These are phyloP conservation scores for Ostrea denselamellosa DNA, from an alignment of 1,140 invertebrate genomes.

Conservation along the genomic window DNA sequence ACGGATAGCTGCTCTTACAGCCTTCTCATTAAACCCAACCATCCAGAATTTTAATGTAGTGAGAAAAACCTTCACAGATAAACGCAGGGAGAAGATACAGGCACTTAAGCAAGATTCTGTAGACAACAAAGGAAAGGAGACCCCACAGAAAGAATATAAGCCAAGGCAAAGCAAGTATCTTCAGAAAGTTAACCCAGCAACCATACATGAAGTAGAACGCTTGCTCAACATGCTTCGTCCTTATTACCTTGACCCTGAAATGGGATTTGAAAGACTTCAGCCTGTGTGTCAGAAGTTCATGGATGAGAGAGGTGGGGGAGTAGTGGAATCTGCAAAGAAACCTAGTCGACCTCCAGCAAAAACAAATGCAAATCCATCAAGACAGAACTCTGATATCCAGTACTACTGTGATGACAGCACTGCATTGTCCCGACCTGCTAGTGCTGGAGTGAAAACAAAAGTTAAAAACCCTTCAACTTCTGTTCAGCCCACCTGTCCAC, in stretches of 20 bases:
- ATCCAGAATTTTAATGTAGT: constrained; percentile 60
- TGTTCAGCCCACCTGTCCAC: neutral
- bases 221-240: constrained; percentile 68
- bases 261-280: constrained; percentile 56
- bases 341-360: constrained; percentile 15
- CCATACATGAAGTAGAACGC: constrained; percentile 69
- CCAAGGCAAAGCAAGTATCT: constrained; percentile 56
- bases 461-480: neutral
- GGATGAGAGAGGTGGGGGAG: constrained; percentile 52
- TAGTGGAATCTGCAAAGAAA: constrained; percentile 41
- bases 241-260: constrained; percentile 67
- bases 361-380: constrained; percentile 1
- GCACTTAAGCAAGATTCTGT: constrained; percentile 43
- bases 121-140: constrained; percentile 30
- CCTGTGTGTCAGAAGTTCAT: constrained; percentile 65
- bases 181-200: constrained; percentile 66
- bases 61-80: constrained; percentile 53
- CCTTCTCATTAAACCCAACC: constrained; percentile 68
- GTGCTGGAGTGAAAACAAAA: neutral
- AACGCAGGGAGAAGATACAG: constrained; percentile 41
- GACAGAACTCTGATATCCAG: constrained; percentile 34
- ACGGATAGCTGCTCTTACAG: constrained; percentile 65
- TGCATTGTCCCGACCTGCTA: neutral
- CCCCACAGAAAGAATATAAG: constrained; percentile 42
- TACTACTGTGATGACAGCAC: constrained; percentile 53